phyloP scores from a whole-genome alignment of 2,113 vertebrate species.

The Passer montanus region DNA sequence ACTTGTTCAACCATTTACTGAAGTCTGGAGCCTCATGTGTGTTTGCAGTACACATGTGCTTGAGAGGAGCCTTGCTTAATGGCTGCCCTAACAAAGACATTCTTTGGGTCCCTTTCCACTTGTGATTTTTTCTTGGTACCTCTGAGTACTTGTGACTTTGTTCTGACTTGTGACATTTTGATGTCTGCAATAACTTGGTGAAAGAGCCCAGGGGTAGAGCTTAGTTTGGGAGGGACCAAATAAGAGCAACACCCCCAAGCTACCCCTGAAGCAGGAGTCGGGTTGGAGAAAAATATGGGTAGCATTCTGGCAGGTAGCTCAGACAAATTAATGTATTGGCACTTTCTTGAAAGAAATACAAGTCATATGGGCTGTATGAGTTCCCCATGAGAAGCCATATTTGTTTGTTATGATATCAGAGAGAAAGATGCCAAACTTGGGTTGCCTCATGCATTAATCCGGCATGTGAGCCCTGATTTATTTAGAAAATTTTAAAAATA shows the following conservation, averaged over 20 bases:
- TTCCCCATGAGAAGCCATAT: neutral
- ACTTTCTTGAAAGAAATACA: neutral
- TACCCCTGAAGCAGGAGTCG: neutral
- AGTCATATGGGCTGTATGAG: neutral
- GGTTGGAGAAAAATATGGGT: neutral
- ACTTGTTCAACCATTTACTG: slow-evolving; percentile 44
- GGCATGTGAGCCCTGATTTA: neutral
- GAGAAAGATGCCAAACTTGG: neutral
- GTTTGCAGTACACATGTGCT: neutral
- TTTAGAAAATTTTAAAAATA: neutral
- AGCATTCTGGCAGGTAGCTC: neutral
- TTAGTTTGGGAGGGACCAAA: neutral
- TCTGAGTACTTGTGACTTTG: neutral
- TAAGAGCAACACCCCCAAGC: neutral
- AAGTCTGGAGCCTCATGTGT: slow-evolving; percentile 2
- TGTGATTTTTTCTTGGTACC: neutral
- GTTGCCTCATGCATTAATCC: neutral
- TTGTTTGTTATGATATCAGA: neutral
- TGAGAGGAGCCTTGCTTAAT: neutral
- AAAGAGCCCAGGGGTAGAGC: neutral
- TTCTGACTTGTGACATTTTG: neutral
- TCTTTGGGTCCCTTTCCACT: neutral
- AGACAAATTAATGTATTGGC: neutral
- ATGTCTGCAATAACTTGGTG: neutral
- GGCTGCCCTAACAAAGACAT: neutral